Conservation (phyloP, 2,888 invertebrate genomes). For the Metopia argyrocephala region DNA sequence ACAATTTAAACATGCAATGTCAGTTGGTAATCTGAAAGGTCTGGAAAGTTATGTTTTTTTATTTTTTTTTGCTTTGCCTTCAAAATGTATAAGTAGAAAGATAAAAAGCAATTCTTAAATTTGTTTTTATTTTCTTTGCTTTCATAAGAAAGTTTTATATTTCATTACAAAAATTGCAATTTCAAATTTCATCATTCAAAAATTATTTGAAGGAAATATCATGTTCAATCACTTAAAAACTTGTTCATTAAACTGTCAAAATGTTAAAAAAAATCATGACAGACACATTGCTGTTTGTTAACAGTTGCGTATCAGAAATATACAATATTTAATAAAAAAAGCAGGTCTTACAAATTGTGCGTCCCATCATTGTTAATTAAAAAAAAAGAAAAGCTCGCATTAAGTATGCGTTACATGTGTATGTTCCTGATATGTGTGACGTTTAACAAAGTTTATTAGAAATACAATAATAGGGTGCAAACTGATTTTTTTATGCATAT, state of each 20-base stretch:
- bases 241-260: neutral
- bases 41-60: constrained; percentile 41
- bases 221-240: neutral
- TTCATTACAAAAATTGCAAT: too few species aligned
- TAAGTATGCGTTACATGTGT: constrained; percentile 38
- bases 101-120: neutral
- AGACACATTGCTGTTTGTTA: neutral
- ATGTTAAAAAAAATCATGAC: neutral
- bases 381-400: constrained; percentile 27
- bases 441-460: neutral
- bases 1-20: constrained; percentile 45
- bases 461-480: constrained; percentile 34
- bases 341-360: constrained; percentile 29
- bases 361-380: neutral
- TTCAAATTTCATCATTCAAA: neutral
- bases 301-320: constrained; percentile 40
- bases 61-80: neutral
- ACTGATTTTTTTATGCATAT: too few species aligned
- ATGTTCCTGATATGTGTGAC: neutral
- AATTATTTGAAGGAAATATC: neutral
- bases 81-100: neutral
- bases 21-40: constrained; percentile 5
- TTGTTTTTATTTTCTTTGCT: neutral
- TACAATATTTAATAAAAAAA: neutral
- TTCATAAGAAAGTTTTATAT: too few species aligned